phyloP scores from a whole-genome alignment of 2,888 invertebrate genomes.

The Hetaerina titia region DNA sequence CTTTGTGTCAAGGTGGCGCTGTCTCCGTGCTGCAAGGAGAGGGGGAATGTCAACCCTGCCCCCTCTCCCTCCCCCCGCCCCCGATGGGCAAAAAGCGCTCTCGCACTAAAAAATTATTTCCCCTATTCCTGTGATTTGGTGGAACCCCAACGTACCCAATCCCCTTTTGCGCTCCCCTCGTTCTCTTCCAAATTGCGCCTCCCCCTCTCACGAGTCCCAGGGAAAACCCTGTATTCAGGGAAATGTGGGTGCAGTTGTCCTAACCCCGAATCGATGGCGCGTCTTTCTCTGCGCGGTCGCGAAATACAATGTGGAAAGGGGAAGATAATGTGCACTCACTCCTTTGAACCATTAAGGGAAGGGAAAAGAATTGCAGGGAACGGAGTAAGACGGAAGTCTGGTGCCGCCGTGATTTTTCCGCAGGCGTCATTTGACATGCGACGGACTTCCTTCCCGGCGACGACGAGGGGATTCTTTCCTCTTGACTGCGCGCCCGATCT shows the following conservation, averaged over 20 bases:
- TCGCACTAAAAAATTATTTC: neutral
- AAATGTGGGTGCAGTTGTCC: neutral
- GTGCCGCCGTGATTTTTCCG: neutral
- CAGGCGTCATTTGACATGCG: conserved; percentile 4
- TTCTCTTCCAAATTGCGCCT: neutral
- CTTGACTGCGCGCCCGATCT: neutral
- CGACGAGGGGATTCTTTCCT: neutral
- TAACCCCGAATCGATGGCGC: neutral
- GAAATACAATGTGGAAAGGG: neutral
- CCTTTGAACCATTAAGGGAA: neutral
- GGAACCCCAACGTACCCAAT: neutral
- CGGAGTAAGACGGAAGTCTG: neutral
- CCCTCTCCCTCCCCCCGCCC: no score
- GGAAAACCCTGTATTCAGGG: neutral
- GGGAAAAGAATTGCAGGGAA: neutral
- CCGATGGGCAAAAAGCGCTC: neutral
- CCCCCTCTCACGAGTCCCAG: no score
- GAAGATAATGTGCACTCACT: neutral
- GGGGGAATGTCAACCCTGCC: no score
- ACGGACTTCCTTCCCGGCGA: neutral
- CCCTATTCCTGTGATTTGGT: neutral
- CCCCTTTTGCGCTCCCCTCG: neutral
- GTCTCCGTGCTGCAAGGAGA: no score
- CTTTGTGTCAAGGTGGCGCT: no score
- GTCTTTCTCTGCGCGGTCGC: neutral